phyloP scores from a whole-genome alignment of 2,888 invertebrate species.

The Ichneumoninae sp. region DNA sequence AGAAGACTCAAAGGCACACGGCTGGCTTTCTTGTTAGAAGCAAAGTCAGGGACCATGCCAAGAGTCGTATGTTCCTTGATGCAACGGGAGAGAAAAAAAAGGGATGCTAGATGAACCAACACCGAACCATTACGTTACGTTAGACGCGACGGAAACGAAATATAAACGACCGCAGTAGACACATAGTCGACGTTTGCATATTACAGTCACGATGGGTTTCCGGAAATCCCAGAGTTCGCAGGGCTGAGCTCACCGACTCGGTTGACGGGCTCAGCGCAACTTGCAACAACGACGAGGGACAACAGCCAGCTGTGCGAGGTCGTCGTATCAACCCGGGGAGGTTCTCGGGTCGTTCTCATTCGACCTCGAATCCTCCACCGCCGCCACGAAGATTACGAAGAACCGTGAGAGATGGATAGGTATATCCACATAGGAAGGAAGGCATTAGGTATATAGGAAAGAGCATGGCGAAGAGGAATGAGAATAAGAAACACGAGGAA shows the following conservation, averaged over 20 bases:
- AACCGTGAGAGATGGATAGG: constrained; percentile 55
- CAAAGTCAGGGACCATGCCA: constrained; percentile 27
- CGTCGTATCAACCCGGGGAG: constrained; percentile 55
- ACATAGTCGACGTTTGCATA: constrained; percentile 42
- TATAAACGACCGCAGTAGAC: constrained; percentile 45
- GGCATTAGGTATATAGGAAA: constrained; percentile 41
- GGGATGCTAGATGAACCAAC: constrained; percentile 22
- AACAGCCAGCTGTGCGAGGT: constrained; percentile 35
- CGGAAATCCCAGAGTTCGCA: constrained; percentile 39
- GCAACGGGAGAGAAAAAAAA: constrained; percentile 24
- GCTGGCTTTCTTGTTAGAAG: constrained; percentile 17
- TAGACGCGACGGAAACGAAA: constrained; percentile 45
- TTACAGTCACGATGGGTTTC: constrained; percentile 57
- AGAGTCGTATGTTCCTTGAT: constrained; percentile 28
- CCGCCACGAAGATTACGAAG: constrained; percentile 57
- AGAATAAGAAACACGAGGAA: constrained; percentile 31
- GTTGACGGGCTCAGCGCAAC: constrained; percentile 41
- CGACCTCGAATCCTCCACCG: constrained; percentile 57
- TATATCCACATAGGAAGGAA: constrained; percentile 36
- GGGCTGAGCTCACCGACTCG: constrained; percentile 18
- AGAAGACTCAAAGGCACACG: background rate
- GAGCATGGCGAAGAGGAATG: constrained; percentile 48
- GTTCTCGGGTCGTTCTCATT: constrained; percentile 61
- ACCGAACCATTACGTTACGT: constrained; percentile 36
- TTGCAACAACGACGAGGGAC: constrained; percentile 53